Base-by-base conservation (phyloP, 2,888 invertebrate genomes). In the Nomada goodeniana region DNA sequence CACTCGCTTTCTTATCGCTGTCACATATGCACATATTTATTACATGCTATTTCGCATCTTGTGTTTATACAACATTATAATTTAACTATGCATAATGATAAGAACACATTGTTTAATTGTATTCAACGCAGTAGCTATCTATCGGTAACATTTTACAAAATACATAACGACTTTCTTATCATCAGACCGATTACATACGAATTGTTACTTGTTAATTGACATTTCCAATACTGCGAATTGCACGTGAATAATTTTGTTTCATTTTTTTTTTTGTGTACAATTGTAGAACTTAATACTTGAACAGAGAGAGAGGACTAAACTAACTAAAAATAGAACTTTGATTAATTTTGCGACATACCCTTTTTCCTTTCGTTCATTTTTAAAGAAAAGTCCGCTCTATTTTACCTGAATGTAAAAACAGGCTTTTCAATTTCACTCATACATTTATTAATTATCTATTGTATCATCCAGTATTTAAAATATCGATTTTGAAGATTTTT, bases 51-150 rank as follows among this genome's bases (percentile, higher is more conserved):
- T 60, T 73, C 76, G 77, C 76, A 72, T 65, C 52, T 80, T 29
- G 61, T 55, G 55, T 80, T 86, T 79, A 79, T 83, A 86, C 69
- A 65, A 81, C 61, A 67, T 88, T 85, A 87, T 83, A 84, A 74
- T 89, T 72, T 84, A 87, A 87, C 86, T 83, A 87, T 71, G 85
- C 88, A 86, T 88, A 88, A 89, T 88, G 84, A 90, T 91, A 89
- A 90, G 90, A 91, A 91, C 91, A 90, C 90, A 89, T 90, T 60
- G 68, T 91, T 90, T 88, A 87, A 88, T 89, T 83, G 82, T 86
- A 88, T 86, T 89, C 87, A 89, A 87, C 85, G 82, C 85, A 89
- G 80, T 86, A 84, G 84, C 86, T 90, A 88, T 77, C 86, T 89
- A 89, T 85, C 77, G 83, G 85, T 88, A 89, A 91, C 84, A 86